Evolutionary conservation across 2,113 vertebrate species (phyloP).

Genomic region (Terrapene triunguis): DNA sequence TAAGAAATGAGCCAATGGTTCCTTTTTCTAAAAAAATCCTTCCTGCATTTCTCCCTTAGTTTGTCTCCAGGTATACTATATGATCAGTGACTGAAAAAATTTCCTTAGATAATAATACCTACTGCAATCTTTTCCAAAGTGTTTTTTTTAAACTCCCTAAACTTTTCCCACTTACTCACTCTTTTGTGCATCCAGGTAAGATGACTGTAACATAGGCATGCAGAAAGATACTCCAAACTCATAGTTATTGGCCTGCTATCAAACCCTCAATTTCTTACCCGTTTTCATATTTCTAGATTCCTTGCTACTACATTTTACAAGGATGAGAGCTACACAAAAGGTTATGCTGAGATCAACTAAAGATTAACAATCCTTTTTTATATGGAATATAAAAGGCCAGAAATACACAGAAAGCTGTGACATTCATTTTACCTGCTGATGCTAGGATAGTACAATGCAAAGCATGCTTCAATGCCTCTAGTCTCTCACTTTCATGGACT

Average conservation of each 20-base stretch:
- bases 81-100: neutral
- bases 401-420: neutral
- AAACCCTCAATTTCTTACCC: rapidly evolving
- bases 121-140: neutral
- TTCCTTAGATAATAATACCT: neutral
- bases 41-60: neutral
- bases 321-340: neutral
- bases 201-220: neutral
- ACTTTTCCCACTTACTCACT: neutral
- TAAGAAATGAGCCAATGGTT: neutral
- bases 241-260: neutral
- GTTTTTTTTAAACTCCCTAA: neutral
- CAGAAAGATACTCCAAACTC: neutral
- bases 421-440: slow-evolving; percentile 89
- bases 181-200: neutral
- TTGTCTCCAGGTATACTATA: neutral
- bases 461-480: slow-evolving; percentile 97
- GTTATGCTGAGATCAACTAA: neutral
- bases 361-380: neutral
- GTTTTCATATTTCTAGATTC: neutral
- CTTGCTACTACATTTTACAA: neutral
- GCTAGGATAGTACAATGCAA: slow-evolving; percentile 98
- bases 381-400: neutral
- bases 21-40: neutral
- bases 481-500: slow-evolving; percentile 94